Conservation (phyloP, 2,888 invertebrate species). For the Latheticus oryzae region DNA sequence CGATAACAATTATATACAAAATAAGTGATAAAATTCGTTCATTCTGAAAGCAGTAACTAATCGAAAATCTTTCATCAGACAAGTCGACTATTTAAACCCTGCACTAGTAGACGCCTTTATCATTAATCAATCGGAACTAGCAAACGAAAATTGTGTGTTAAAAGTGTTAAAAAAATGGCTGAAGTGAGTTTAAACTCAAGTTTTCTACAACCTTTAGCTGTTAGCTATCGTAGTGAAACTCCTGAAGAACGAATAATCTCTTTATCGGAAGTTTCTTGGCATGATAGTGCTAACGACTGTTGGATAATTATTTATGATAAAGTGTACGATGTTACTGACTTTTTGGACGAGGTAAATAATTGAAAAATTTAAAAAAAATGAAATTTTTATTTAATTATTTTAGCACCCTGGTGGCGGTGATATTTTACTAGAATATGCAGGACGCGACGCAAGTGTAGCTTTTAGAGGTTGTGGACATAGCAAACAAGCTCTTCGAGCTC, state of each 20-base stretch:
- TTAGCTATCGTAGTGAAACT: neutral
- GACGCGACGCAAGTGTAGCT: constrained; percentile 85
- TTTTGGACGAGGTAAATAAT: constrained; percentile 73
- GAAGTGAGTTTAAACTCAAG: constrained; percentile 29
- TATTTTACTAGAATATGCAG: constrained; percentile 85
- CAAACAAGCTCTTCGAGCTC: constrained; percentile 71
- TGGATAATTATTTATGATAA: constrained; percentile 91
- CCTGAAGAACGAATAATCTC: constrained; percentile 70
- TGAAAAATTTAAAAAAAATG: constrained; percentile 21
- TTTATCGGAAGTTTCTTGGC: constrained; percentile 81
- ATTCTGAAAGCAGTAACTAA: constrained; percentile 9
- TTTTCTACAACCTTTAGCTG: constrained; percentile 5
- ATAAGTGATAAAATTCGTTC: too few species aligned
- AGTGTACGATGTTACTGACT: constrained; percentile 84
- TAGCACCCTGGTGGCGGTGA: constrained; percentile 89
- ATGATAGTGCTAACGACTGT: constrained; percentile 79
- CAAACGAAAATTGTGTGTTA: constrained; percentile 4
- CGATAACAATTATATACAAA: constrained; percentile 1
- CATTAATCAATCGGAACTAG: constrained; percentile 13
- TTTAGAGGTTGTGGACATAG: constrained; percentile 86
- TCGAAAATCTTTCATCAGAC: constrained; percentile 46
- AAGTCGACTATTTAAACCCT: constrained; percentile 40
- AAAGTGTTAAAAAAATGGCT: constrained; percentile 37
- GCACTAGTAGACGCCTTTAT: constrained; percentile 4
- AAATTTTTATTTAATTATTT: constrained; percentile 51